Percentiles rank a stretch among this genome's conserved stretches.
Conservation (phyloP, 2,888 invertebrate genomes). For the Nomada fucata region DNA sequence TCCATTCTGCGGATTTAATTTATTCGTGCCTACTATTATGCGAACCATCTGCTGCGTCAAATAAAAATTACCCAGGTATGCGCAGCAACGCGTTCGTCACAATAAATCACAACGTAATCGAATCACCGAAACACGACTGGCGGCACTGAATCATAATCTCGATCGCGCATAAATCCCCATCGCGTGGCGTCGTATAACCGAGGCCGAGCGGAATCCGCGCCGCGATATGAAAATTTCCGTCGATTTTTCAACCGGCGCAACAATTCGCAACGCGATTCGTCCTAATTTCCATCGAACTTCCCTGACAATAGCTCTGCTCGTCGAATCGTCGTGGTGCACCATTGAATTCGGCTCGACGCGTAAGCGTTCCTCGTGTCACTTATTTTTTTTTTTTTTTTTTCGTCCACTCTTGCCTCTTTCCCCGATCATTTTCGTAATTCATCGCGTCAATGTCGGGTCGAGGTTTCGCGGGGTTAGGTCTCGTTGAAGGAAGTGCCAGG, state of each 20-base stretch:
- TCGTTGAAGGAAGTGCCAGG: constrained; percentile 65
- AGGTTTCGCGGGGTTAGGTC: constrained; percentile 67
- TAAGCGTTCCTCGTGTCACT: background rate
- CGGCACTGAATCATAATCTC: background rate
- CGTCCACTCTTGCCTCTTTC: background rate
- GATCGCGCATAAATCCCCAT: background rate
- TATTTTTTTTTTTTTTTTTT: background rate
- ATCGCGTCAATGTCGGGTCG: constrained; percentile 65
- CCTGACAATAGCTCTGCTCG: constrained; percentile 23
- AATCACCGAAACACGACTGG: background rate
- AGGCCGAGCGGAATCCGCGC: background rate
- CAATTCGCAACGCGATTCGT: constrained; percentile 2
- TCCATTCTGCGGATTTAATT: no score
- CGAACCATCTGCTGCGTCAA: no score
- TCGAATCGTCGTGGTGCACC: constrained; percentile 15
- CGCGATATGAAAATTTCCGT: constrained; percentile 8
- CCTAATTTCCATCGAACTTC: constrained; percentile 18
- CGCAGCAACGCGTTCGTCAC: background rate
- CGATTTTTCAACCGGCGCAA: background rate
- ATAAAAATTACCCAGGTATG: no score
- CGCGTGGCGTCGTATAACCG: background rate
- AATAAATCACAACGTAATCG: background rate
- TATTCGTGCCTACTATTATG: no score
- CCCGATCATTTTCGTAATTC: constrained; percentile 55
- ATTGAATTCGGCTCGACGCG: constrained; percentile 24